Conservation (phyloP, 2,888 invertebrate species). For the Syrphus vitripennis region DNA sequence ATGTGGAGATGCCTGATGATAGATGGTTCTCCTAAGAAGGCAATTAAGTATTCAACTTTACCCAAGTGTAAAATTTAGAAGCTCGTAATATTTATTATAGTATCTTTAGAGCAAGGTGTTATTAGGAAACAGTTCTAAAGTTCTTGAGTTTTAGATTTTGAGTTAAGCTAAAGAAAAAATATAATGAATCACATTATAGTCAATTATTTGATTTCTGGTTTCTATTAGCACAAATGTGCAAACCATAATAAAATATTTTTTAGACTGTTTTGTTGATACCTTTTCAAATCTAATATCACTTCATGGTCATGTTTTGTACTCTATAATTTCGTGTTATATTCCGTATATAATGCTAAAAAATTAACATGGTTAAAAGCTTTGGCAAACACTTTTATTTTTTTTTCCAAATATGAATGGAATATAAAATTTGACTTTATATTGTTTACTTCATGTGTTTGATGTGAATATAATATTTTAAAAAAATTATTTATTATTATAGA, state of each 20-base stretch:
- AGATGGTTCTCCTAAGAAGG: no score
- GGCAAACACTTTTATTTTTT: background rate
- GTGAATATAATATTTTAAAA: background rate
- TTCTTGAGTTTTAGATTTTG: no score
- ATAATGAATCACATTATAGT: background rate
- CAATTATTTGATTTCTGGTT: background rate
- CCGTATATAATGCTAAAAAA: background rate
- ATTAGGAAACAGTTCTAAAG: no score
- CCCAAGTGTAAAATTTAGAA: no score
- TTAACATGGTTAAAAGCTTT: slow-evolving; percentile 4
- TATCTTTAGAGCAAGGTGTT: no score
- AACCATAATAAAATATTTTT: background rate
- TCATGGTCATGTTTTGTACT: background rate
- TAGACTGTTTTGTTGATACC: background rate
- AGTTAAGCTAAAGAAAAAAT: background rate
- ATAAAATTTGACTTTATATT: background rate
- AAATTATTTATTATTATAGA: background rate
- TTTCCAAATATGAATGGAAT: background rate
- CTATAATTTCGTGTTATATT: background rate
- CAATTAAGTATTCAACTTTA: no score
- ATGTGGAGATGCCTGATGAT: no score
- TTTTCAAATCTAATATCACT: background rate
- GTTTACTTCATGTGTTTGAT: background rate
- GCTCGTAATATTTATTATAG: no score
- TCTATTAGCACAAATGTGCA: slow-evolving; percentile 20